These are phyloP conservation scores for Pachyramphus minor DNA, from an alignment of 2,113 vertebrate species.

Conservation along the genomic window DNA sequence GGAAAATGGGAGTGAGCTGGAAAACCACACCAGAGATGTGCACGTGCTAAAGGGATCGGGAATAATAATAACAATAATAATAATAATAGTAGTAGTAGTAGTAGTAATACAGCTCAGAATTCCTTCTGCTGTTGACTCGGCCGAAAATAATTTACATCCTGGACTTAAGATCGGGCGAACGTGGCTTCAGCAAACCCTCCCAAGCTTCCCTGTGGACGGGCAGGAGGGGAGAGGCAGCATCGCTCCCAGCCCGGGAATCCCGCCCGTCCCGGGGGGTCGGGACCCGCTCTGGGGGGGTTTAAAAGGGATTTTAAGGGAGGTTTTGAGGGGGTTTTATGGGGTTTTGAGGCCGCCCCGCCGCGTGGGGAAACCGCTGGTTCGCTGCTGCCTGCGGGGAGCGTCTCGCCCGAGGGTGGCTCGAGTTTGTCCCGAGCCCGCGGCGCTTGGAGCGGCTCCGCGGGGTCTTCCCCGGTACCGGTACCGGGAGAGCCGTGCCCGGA, in stretches of 20 bases:
- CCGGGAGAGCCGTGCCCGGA: no score
- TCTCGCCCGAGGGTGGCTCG: no score
- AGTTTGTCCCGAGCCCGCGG: no score
- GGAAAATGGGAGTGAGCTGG: accelerated
- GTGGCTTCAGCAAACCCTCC: background rate
- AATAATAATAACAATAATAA: background rate
- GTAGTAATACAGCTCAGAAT: background rate
- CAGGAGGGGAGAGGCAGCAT: background rate
- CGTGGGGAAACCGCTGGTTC: background rate
- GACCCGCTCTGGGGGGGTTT: background rate
- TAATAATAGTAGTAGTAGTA: background rate
- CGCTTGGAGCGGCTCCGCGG: no score
- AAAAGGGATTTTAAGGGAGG: no score
- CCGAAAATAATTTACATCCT: background rate
- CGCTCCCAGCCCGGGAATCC: background rate
- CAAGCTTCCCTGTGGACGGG: accelerated
- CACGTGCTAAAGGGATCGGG: background rate
- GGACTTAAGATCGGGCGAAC: background rate
- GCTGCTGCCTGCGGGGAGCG: no score
- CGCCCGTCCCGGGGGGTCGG: background rate
- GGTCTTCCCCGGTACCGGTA: no score
- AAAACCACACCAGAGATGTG: background rate
- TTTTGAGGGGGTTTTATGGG: background rate
- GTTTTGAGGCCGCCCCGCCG: background rate
- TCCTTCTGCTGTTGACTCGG: background rate